Base-by-base conservation (phyloP, 2,113 vertebrate species). In the Ariopsis seemanni region DNA sequence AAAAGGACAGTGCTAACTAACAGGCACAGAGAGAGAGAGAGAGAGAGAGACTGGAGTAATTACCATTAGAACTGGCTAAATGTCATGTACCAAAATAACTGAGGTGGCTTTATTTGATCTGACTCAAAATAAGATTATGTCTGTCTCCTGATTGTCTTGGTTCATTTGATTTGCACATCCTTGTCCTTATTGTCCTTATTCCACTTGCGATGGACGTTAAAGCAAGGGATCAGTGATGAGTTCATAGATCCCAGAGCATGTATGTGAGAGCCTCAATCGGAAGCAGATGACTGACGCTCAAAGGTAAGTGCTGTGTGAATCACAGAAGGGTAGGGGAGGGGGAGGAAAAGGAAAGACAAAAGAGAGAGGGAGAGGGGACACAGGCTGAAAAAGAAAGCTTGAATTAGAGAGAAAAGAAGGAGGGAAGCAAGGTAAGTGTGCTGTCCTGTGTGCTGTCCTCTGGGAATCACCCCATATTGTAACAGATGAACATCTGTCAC, bases 401-500 rank as follows among this genome's bases (percentile, higher is more conserved):
- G n/a, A 86, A 30, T 67, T 30, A 87, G 52, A 82, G 17, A 58
- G 14, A 87, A 87, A 9, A 34, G 60, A 79, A 22, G 57, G 58
- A 82, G 50, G 67, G 42, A 75, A 55, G 42, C 0, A 18, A 65
- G 63, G 87, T 67, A 58, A 82, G 52, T 55, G 48, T 86, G 50
- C 55, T 67, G 50, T 87, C 71, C 71, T 82, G 71, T 82, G 27
- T 71, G n/a, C 50, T 77, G 18, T 84, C 86, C 50, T 75, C 48
- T 87, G 86, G 86, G 86, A 67, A 84, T 78, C 50, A 55, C 58
- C 69, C 65, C 20, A 74, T 77, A 34, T 62, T 87, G 86, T 20
- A 65, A 87, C 71, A 65, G 69, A 87, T 87, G 82, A 83, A 87
- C 86, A 87, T 84, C 86, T 87, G 81, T 87, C 86, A 69, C 60